Conservation (phyloP, 2,113 vertebrate species). For the Ictidomys tridecemlineatus region DNA sequence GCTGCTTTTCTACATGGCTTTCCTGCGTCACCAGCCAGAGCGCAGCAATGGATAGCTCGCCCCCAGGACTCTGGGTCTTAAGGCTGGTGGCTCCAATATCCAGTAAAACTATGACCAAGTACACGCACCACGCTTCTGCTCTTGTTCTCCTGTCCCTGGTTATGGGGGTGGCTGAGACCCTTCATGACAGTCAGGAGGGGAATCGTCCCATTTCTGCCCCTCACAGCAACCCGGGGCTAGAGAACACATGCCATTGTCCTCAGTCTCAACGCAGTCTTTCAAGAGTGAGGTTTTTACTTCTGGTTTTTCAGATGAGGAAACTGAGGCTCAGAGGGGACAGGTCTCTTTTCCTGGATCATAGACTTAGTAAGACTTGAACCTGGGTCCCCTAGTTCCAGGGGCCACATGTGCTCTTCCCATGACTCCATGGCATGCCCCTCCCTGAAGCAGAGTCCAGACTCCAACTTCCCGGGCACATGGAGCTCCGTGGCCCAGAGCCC, state of each 20-base stretch:
- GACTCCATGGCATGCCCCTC: fast-evolving
- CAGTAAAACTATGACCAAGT: background rate
- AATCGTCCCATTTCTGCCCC: background rate
- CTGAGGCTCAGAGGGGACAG: background rate
- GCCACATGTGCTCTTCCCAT: background rate
- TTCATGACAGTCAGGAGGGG: background rate
- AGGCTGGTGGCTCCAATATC: background rate
- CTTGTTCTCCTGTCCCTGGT: background rate
- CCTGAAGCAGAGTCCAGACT: background rate
- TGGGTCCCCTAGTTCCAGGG: background rate
- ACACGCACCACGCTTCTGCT: too few relatives aligned
- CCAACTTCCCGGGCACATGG: background rate
- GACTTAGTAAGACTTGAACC: background rate
- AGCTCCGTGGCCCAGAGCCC: background rate
- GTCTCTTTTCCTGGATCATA: background rate
- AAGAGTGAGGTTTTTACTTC: background rate
- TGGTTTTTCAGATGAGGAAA: background rate
- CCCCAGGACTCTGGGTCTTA: background rate
- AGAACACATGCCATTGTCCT: background rate
- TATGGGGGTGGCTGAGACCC: background rate
- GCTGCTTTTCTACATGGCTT: background rate
- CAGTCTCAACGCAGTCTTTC: background rate
- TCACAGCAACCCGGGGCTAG: background rate
- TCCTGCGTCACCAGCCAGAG: fast-evolving
- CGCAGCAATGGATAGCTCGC: too few relatives aligned